Evolutionary conservation across 2,888 invertebrate genomes (phyloP).

Genomic region (Cheilosia impressa): DNA sequence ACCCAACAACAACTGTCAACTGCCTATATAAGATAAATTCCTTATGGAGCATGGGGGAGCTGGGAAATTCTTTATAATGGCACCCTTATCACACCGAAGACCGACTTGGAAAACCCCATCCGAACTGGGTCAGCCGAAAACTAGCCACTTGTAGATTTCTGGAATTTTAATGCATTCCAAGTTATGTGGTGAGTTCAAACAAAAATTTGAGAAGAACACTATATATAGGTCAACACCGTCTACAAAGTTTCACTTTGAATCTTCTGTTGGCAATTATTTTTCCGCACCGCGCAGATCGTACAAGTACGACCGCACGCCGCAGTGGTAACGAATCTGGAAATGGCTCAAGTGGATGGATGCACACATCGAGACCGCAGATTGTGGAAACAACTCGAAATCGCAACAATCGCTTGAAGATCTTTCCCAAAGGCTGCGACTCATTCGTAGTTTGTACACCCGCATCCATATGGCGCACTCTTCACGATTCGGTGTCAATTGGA

Average conservation of each 20-base stretch:
- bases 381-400: neutral
- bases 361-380: neutral
- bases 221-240: slow-evolving; percentile 46
- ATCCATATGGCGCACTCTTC: neutral
- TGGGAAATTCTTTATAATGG: slow-evolving; percentile 7
- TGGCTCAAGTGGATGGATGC: slow-evolving; percentile 22
- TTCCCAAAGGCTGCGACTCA: slow-evolving; percentile 11
- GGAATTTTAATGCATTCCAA: slow-evolving; percentile 58
- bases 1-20: slow-evolving; percentile 34
- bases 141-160: slow-evolving; percentile 60
- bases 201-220: neutral
- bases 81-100: slow-evolving; percentile 39
- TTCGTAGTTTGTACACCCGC: slow-evolving; percentile 22
- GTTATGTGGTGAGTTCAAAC: neutral
- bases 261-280: slow-evolving; percentile 56
- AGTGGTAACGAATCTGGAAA: slow-evolving; percentile 34
- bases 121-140: slow-evolving; percentile 50
- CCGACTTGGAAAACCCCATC: slow-evolving; percentile 1
- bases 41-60: slow-evolving; percentile 1
- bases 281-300: slow-evolving; percentile 53
- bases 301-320: neutral
- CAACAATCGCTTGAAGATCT: slow-evolving; percentile 41
- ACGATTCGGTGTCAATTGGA: slow-evolving; percentile 44
- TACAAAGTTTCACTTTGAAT: slow-evolving; percentile 49
- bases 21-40: slow-evolving; percentile 46